These are phyloP conservation scores for Gobionotothen gibberifrons DNA, from an alignment of 2,797 vertebrate genomes.

Conservation along the genomic window DNA sequence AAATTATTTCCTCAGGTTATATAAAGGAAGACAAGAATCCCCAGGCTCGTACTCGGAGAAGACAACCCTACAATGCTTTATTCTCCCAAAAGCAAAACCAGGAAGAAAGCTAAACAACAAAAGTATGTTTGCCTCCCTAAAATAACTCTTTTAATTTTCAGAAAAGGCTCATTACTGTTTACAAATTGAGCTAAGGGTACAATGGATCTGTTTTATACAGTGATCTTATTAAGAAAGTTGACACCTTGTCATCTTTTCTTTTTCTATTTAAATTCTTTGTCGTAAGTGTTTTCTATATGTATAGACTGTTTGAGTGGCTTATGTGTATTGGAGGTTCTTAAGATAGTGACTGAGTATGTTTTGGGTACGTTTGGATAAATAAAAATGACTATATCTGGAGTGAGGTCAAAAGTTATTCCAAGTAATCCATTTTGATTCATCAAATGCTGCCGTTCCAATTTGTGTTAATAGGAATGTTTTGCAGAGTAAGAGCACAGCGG, in stretches of 20 bases:
- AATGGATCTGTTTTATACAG: background rate
- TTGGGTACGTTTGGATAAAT: conserved; percentile 16
- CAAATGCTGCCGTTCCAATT: background rate
- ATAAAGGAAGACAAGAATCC: conserved; percentile 91
- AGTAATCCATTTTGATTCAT: background rate
- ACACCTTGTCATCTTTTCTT: background rate
- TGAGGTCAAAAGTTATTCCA: background rate
- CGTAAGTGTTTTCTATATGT: background rate
- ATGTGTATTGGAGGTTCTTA: background rate
- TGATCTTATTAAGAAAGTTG: background rate
- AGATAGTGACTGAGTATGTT: background rate
- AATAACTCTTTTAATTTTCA: too few relatives aligned
- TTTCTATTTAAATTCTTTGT: background rate
- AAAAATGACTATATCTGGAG: conserved; percentile 1
- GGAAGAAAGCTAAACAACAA: conserved; percentile 79
- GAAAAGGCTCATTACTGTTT: background rate
- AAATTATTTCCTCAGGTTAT: conserved; percentile 84
- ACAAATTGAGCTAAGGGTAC: background rate
- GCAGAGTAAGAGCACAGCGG: background rate
- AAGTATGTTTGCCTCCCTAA: background rate
- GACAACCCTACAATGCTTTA: conserved; percentile 89
- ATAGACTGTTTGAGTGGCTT: background rate
- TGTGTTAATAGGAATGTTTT: background rate
- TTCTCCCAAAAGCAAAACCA: conserved; percentile 91
- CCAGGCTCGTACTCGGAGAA: conserved; percentile 87